Conservation (phyloP, 2,113 vertebrate genomes). For the Psephotus haematonotus region DNA sequence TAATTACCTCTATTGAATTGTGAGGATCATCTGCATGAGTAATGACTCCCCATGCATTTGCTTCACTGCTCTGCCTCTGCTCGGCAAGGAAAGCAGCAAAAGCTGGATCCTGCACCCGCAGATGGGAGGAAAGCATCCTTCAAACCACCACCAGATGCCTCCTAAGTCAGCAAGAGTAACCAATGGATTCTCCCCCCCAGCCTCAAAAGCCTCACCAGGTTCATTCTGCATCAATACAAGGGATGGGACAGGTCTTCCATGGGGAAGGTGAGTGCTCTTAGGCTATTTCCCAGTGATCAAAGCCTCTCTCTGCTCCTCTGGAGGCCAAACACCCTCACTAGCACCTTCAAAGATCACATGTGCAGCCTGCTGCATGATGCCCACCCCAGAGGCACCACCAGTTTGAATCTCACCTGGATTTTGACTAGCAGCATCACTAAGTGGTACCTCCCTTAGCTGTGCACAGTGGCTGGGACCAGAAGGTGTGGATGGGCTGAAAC, state of each 20-base stretch:
- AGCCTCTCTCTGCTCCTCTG: background rate
- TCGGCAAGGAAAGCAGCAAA: background rate
- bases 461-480: background rate
- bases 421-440: background rate
- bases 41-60: constrained; percentile 65
- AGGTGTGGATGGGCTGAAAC: background rate
- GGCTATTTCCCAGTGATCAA: background rate
- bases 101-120: background rate
- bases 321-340: background rate
- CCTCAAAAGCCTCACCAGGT: background rate
- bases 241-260: background rate
- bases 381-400: fast-evolving
- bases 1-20: constrained; percentile 82
- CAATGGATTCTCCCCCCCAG: background rate
- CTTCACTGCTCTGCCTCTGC: constrained; percentile 3
- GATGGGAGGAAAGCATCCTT: background rate
- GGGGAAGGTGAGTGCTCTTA: background rate
- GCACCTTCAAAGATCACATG: background rate
- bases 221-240: background rate
- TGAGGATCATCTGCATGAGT: constrained; percentile 79
- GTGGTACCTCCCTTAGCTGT: background rate
- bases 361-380: fast-evolving
- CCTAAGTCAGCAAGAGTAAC: fast-evolving
- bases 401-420: background rate
- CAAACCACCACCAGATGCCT: background rate